Conservation (phyloP, 2,888 invertebrate species). For the Parasteatoda lunata region DNA sequence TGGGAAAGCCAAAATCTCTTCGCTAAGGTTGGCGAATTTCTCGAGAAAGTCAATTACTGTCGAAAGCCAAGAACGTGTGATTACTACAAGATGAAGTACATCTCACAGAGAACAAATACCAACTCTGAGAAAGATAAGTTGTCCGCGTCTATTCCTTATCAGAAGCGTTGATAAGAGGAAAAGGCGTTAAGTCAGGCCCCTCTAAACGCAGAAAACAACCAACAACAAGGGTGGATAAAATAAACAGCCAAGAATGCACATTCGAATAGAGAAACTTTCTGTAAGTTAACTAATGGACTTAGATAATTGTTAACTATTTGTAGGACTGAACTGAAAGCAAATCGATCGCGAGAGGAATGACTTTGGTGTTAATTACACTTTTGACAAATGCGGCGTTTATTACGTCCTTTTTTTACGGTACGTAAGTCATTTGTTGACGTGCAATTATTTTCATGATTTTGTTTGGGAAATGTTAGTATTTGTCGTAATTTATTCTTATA, state of each 20-base stretch:
- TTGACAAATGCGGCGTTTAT: too few species aligned
- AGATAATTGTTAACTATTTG: conserved; percentile 45
- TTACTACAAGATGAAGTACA: conserved; percentile 59
- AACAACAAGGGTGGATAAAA: background rate
- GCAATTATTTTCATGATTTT: too few species aligned
- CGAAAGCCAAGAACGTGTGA: conserved; percentile 55
- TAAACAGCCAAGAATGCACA: background rate
- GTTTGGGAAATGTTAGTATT: too few species aligned
- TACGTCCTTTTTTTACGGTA: too few species aligned
- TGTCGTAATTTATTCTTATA: too few species aligned
- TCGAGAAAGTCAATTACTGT: conserved; percentile 48
- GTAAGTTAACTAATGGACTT: conserved; percentile 35
- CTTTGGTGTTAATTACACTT: too few species aligned
- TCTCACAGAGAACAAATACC: conserved; percentile 48
- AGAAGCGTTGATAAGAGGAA: conserved; percentile 32
- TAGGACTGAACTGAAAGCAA: conserved; percentile 5
- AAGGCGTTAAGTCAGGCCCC: conserved; percentile 42
- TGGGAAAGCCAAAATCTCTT: conserved; percentile 3
- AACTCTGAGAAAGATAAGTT: conserved; percentile 51
- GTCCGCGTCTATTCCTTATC: conserved; percentile 44
- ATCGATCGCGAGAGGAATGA: background rate
- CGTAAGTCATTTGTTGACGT: too few species aligned
- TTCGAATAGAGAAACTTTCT: conserved; percentile 6
- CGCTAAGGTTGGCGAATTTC: conserved; percentile 11
- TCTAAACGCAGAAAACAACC: background rate